Conservation (phyloP, 2,797 vertebrate species). For the Neosilurus hyrtlii region DNA sequence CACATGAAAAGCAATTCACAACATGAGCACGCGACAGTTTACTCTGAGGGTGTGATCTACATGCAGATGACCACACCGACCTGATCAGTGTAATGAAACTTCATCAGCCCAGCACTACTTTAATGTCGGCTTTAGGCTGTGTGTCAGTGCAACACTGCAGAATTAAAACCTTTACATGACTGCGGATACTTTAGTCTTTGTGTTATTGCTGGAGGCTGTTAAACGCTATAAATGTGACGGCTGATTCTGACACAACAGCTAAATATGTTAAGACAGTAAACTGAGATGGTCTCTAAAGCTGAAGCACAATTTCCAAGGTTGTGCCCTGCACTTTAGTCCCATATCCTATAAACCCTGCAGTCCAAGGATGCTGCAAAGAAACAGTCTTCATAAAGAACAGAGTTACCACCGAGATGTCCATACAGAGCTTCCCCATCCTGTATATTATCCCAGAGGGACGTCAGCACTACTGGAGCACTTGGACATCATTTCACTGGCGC, state of each 20-base stretch:
- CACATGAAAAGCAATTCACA: conserved; percentile 20
- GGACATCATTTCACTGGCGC: conserved; percentile 2
- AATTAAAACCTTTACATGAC: not conserved
- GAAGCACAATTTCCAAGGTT: not conserved
- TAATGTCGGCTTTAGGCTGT: not conserved
- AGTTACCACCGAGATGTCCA: conserved; percentile 10
- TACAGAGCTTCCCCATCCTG: not conserved
- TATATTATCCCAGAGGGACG: not conserved
- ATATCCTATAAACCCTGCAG: not conserved
- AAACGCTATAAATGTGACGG: not conserved
- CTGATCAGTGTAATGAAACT: not conserved
- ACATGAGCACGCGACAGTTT: not conserved
- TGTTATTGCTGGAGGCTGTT: not conserved
- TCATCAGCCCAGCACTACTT: not conserved
- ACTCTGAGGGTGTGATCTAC: not conserved
- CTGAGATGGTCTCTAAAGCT: conserved; percentile 5
- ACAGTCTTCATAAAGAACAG: not conserved
- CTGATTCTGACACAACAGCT: not conserved
- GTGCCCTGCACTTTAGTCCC: not conserved
- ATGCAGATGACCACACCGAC: not conserved
- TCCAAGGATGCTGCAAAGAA: not conserved
- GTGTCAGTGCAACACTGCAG: not conserved
- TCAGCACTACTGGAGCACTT: not conserved
- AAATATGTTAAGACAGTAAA: not conserved
- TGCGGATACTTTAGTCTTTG: conserved; percentile 3